phyloP scores from a whole-genome alignment of 2,797 vertebrate species.

The Phoeniculus purpureus region DNA sequence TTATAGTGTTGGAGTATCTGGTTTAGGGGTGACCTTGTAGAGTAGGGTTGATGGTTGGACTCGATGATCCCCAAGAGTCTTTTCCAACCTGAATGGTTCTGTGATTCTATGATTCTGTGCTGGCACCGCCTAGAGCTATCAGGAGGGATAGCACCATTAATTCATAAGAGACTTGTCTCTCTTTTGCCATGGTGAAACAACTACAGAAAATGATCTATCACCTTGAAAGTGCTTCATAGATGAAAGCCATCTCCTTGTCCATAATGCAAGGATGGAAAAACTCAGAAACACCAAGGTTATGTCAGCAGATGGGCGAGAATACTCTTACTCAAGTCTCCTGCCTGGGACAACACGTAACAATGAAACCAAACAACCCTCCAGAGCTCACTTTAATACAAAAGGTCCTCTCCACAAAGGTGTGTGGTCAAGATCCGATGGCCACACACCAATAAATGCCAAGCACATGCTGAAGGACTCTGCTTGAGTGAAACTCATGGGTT shows the following conservation, averaged over 20 bases:
- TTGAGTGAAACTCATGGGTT: not conserved
- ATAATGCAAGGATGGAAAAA: not conserved
- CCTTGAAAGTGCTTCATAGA: not conserved
- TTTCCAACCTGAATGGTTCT: too few relatives aligned
- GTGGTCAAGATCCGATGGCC: too few relatives aligned
- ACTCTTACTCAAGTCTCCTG: not conserved
- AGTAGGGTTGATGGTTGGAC: too few relatives aligned
- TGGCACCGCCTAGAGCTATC: not conserved
- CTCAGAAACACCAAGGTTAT: not conserved
- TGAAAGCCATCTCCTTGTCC: not conserved
- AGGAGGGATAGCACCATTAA: not conserved
- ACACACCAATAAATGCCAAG: not conserved
- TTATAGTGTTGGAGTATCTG: too few relatives aligned
- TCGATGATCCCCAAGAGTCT: too few relatives aligned
- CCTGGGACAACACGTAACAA: too few relatives aligned
- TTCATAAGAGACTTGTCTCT: not conserved
- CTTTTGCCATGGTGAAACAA: not conserved
- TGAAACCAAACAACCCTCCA: not conserved
- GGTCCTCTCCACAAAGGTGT: rapidly evolving
- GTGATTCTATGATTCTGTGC: too few relatives aligned
- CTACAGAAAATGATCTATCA: not conserved
- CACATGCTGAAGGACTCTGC: not conserved
- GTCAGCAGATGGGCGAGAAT: not conserved
- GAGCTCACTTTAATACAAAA: not conserved
- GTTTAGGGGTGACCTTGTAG: too few relatives aligned